phyloP scores from a whole-genome alignment of 2,888 invertebrate species.

The Drosophila phalerata region DNA sequence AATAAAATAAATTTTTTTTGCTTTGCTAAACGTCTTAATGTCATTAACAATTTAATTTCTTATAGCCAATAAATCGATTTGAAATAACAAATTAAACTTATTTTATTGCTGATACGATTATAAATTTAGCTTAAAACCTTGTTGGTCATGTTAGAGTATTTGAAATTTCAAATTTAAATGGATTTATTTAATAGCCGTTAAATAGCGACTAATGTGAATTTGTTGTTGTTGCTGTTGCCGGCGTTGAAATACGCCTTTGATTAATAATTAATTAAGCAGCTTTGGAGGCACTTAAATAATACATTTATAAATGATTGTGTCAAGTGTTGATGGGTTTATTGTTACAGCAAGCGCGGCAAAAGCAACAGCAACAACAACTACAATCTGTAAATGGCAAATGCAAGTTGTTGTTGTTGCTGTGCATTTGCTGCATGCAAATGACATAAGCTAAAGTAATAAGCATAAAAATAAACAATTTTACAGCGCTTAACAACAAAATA shows the following conservation, averaged over 20 bases:
- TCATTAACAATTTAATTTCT: slow-evolving; percentile 3
- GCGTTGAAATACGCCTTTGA: slow-evolving; percentile 69
- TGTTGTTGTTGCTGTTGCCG: slow-evolving; percentile 28
- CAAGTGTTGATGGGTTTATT: slow-evolving; percentile 80
- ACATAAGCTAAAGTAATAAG: slow-evolving; percentile 72
- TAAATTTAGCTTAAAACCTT: slow-evolving; percentile 10
- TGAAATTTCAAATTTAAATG: slow-evolving; percentile 28
- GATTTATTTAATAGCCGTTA: slow-evolving; percentile 52
- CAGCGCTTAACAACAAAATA: slow-evolving; percentile 48
- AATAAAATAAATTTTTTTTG: neutral
- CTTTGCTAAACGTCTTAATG: neutral
- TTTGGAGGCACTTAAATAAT: slow-evolving; percentile 64
- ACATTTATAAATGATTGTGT: slow-evolving; percentile 78
- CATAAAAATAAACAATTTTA: slow-evolving; percentile 77
- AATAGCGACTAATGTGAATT: slow-evolving; percentile 44
- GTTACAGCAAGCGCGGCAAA: slow-evolving; percentile 41
- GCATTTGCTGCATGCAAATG: slow-evolving; percentile 68
- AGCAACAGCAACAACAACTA: slow-evolving; percentile 12
- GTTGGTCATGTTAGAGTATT: slow-evolving; percentile 38
- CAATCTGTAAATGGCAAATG: slow-evolving; percentile 45
- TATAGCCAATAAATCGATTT: slow-evolving; percentile 6
- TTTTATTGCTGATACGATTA: neutral
- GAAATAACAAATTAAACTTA: slow-evolving; percentile 9
- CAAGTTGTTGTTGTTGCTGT: slow-evolving; percentile 29
- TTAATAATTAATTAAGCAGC: slow-evolving; percentile 75